phyloP scores from a whole-genome alignment of 2,113 vertebrate species.

The Regulus satrapa region DNA sequence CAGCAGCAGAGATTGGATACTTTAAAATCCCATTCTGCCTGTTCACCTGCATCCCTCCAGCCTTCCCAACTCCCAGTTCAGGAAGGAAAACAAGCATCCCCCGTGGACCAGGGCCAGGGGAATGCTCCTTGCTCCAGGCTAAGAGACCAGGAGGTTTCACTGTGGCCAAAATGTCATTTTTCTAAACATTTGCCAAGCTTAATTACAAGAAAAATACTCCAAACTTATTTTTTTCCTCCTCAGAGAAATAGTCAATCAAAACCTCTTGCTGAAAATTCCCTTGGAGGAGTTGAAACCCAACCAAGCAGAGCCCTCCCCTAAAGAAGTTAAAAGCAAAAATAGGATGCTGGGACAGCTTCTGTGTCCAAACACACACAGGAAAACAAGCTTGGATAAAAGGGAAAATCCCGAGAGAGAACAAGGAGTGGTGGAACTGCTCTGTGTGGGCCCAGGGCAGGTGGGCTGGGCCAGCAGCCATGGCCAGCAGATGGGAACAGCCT shows the following conservation, averaged over 20 bases:
- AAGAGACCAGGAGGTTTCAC: neutral
- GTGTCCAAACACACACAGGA: neutral
- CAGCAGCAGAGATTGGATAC: neutral
- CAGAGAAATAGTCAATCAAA: neutral
- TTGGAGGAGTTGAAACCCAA: neutral
- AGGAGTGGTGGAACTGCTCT: fast-evolving
- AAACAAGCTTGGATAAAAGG: neutral
- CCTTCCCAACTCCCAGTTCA: neutral
- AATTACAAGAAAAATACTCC: neutral
- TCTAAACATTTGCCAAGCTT: neutral
- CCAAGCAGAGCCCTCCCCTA: neutral
- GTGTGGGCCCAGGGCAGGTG: neutral
- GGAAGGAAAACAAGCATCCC: neutral
- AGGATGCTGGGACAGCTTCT: neutral
- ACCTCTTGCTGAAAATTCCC: neutral
- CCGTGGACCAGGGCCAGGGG: neutral
- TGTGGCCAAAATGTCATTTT: neutral
- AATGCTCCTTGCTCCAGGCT: neutral
- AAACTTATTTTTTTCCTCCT: neutral
- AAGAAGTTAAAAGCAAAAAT: neutral
- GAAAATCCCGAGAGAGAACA: neutral
- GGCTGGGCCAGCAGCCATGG: neutral
- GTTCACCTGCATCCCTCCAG: neutral
- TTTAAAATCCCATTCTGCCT: neutral
- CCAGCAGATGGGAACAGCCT: neutral